These are phyloP conservation scores for Eilema depressum DNA, from an alignment of 2,888 invertebrate species.

Conservation along the genomic window DNA sequence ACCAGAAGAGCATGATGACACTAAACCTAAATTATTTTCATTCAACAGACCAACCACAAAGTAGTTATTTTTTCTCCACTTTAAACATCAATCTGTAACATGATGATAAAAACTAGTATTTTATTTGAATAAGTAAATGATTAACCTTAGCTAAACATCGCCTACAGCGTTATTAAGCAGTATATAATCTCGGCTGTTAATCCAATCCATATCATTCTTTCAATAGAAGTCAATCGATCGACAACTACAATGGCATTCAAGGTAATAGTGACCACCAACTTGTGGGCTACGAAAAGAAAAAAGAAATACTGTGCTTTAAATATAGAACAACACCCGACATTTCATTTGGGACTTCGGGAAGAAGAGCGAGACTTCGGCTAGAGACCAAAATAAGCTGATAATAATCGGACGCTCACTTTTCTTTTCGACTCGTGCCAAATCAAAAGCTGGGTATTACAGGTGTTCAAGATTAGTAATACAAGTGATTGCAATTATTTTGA, in stretches of 20 bases:
- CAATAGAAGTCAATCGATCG: constrained; percentile 41
- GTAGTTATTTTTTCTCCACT: too few relatives aligned
- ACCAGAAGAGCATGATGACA: too few relatives aligned
- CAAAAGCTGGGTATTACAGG: neutral
- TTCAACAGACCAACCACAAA: too few relatives aligned
- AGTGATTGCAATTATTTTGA: neutral
- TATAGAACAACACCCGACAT: too few relatives aligned
- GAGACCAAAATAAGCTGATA: too few relatives aligned
- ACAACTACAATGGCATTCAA: constrained; percentile 57
- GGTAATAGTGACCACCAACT: constrained; percentile 41
- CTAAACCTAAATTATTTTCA: too few relatives aligned
- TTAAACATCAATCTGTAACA: neutral
- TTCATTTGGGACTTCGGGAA: neutral
- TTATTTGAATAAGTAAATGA: constrained; percentile 18
- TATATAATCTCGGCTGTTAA: constrained; percentile 53
- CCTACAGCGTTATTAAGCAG: constrained; percentile 43
- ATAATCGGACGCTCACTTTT: neutral
- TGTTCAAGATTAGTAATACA: neutral
- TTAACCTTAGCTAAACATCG: constrained; percentile 22
- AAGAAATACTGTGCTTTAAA: neutral
- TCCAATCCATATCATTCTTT: constrained; percentile 43
- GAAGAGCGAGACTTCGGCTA: neutral
- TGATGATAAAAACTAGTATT: neutral
- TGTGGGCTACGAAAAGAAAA: neutral
- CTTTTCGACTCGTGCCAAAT: neutral